These are phyloP conservation scores for Hoplodrina ambigua DNA, from an alignment of 2,888 invertebrate species.

Conservation along the genomic window DNA sequence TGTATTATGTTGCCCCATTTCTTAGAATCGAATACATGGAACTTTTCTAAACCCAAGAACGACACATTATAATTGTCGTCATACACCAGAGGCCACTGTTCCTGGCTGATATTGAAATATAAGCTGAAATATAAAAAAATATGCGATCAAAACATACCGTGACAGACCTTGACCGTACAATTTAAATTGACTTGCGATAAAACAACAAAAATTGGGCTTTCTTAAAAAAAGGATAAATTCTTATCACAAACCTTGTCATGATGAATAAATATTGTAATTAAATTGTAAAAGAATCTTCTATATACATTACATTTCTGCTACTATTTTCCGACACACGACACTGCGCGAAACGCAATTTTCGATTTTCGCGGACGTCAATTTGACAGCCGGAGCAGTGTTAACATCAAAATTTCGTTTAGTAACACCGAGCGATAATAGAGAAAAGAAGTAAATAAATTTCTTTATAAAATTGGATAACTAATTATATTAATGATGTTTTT, in stretches of 20 bases:
- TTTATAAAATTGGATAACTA: neutral
- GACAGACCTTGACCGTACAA: neutral
- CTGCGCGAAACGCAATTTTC: slow-evolving; percentile 50
- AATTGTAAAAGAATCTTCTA: slow-evolving; percentile 17
- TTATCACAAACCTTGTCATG: slow-evolving; percentile 68
- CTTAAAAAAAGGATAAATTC: neutral
- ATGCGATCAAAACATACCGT: slow-evolving; percentile 11
- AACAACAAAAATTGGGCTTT: neutral
- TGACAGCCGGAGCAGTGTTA: too few species aligned
- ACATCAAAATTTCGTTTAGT: neutral
- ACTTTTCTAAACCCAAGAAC: slow-evolving; percentile 94
- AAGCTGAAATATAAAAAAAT: slow-evolving; percentile 73
- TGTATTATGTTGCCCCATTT: slow-evolving; percentile 95
- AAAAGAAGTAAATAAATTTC: neutral
- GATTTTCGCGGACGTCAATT: slow-evolving; percentile 69
- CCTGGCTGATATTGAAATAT: slow-evolving; percentile 89
- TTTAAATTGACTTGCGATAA: neutral
- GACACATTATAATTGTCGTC: slow-evolving; percentile 94
- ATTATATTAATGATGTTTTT: neutral
- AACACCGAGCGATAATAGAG: neutral
- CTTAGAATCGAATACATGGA: slow-evolving; percentile 96
- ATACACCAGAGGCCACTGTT: slow-evolving; percentile 95
- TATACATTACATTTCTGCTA: slow-evolving; percentile 32
- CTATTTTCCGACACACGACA: slow-evolving; percentile 27
- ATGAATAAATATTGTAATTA: slow-evolving; percentile 18